Evolutionary conservation across 2,888 invertebrate genomes (phyloP).

Genomic region (Drosophila aldrichi): DNA sequence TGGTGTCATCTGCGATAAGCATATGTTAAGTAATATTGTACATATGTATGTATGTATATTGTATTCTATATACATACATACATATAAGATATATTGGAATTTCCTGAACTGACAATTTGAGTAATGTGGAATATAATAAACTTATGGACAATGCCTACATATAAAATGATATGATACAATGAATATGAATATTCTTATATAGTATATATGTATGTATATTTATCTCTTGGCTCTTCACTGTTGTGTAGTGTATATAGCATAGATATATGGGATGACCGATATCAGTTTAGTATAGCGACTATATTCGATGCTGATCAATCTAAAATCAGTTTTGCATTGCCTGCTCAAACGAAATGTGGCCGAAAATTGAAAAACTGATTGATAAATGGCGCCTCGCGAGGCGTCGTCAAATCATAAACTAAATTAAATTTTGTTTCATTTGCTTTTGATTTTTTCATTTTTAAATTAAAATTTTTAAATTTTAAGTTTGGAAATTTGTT

Average conservation of each 20-base stretch:
- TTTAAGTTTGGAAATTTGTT: neutral
- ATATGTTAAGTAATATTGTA: too few species aligned
- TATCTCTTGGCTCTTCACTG: neutral
- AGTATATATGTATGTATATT: neutral
- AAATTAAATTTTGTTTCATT: neutral
- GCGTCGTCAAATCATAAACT: constrained; percentile 2
- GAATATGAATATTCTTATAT: neutral
- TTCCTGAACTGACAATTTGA: neutral
- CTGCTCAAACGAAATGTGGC: constrained; percentile 49
- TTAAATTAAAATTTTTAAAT: neutral
- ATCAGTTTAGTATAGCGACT: neutral
- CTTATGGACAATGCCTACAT: neutral
- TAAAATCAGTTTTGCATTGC: constrained; percentile 83
- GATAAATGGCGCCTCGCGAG: neutral
- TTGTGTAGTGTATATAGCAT: neutral
- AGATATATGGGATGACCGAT: neutral
- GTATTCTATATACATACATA: neutral
- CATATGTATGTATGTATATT: too few species aligned
- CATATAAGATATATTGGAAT: neutral
- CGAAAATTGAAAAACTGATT: constrained; percentile 44
- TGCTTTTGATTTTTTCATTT: too few species aligned
- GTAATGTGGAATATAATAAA: neutral
- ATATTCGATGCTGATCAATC: constrained; percentile 86
- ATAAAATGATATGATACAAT: neutral
- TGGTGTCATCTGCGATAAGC: too few species aligned